Evolutionary conservation across 2,888 invertebrate species (phyloP), one percentile per base, ranked within the genome.

Genomic region (Lycaena phlaeas): DNA sequence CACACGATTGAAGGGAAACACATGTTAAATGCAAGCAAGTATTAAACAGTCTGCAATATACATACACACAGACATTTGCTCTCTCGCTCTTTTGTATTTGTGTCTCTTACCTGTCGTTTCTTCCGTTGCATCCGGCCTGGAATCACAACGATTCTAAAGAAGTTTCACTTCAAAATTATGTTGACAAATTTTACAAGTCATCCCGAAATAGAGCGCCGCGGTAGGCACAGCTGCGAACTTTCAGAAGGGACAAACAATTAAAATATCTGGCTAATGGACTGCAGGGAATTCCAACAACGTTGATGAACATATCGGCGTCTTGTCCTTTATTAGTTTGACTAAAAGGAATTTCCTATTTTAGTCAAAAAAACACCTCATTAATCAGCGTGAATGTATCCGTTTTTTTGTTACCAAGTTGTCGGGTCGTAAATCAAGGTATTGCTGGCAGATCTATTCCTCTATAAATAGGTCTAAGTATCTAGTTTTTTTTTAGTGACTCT

Each of bases 231-330:
- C 74, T 84, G 82, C 70, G 47, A 70, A 67, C 62, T 68, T 74
- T 82, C 81, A 71, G 62, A 55, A 66, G 64, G 65, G 66, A 57
- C 59, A 64, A 71, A 81, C 82, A 82, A 84, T 82, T 81, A 84
- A 82, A 82, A 84, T 82, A 79, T 82, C 81, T 64, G 65, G 61
- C 82, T 84, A 84, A 84, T 84, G 82, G 82, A 82, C 64, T 70
- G 53, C 56, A 54, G 59, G 74, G 81, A 75, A 82, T 82, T 58
- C 56, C 59, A 69, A 77, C 58, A 61, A 77, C 61, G 77, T 75
- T 81, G 78, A 84, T 82, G 78, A 81, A 81, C 74, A 81, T 76
- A 74, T 81, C 61, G 61, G 63, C 58, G 59, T 52, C 62, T 61
- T 68, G 68, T 69, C 60, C 64, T 68, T 64, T 65, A 68, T 72